Evolutionary conservation across 2,888 invertebrate species (phyloP).

Genomic region (Boloria euphrosyne): DNA sequence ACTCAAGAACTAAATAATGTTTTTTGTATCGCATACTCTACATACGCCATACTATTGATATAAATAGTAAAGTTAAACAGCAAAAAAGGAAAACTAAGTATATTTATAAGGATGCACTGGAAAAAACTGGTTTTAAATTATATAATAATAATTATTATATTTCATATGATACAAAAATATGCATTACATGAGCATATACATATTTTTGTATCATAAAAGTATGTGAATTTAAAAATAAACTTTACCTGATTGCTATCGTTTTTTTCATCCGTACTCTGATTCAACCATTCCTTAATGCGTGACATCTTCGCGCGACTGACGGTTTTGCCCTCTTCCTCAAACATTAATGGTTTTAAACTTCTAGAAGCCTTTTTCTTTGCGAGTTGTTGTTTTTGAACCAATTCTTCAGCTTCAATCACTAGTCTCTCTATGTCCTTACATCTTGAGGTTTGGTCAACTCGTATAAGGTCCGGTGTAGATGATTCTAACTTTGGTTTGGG

Average conservation of each 20-base stretch:
- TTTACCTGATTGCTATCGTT: constrained; percentile 70
- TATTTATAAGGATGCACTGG: too few species aligned
- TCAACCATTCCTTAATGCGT: constrained; percentile 87
- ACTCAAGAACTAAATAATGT: too few species aligned
- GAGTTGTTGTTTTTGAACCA: constrained; percentile 84
- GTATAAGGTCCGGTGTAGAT: constrained; percentile 74
- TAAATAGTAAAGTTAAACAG: too few species aligned
- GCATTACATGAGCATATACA: too few species aligned
- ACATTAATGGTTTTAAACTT: constrained; percentile 77
- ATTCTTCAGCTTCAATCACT: constrained; percentile 90
- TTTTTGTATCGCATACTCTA: too few species aligned
- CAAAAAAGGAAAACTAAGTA: too few species aligned
- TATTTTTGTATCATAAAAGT: too few species aligned
- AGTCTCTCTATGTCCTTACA: constrained; percentile 87
- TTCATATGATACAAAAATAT: too few species aligned
- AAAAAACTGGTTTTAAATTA: too few species aligned
- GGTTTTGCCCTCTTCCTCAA: constrained; percentile 76
- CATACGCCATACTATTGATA: too few species aligned
- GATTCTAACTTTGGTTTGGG: constrained; percentile 67
- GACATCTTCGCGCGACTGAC: constrained; percentile 83
- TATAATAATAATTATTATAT: too few species aligned
- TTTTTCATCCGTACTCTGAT: constrained; percentile 76
- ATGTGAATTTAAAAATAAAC: neutral
- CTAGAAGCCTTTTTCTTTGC: constrained; percentile 73
- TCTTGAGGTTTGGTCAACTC: constrained; percentile 72